Evolutionary conservation across 2,113 vertebrate genomes (phyloP).

Genomic region (Paracanthobrama guichenoti): DNA sequence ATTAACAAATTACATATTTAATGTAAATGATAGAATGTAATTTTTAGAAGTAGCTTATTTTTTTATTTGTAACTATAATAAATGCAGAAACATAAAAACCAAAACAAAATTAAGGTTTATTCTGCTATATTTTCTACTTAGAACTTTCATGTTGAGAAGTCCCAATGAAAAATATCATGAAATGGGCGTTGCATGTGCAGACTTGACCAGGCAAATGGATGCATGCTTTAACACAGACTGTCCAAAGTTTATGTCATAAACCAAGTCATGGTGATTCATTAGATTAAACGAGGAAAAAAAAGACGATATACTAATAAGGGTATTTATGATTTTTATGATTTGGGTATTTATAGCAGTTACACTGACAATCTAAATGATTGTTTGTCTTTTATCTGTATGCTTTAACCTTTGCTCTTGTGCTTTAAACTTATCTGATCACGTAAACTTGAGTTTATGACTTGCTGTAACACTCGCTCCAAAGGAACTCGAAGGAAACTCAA

Average conservation of each 20-base stretch:
- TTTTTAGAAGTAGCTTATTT: no score
- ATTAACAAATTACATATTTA: neutral
- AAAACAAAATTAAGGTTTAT: neutral
- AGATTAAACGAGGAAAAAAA: neutral
- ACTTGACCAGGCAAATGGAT: neutral
- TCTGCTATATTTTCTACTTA: neutral
- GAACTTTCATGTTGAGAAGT: no score
- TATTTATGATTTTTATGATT: constrained; percentile 20
- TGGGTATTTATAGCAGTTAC: neutral
- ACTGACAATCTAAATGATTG: neutral
- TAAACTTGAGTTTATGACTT: constrained; percentile 10
- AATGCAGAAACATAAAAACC: neutral
- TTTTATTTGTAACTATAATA: neutral
- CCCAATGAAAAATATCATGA: no score
- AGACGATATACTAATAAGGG: neutral
- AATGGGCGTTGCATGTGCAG: no score
- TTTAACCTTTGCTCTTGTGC: constrained; percentile 9
- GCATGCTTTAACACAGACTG: neutral
- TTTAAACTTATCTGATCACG: neutral
- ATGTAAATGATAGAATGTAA: neutral
- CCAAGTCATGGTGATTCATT: neutral
- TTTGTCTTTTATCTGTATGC: neutral
- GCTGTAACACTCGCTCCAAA: neutral
- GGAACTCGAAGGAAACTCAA: neutral
- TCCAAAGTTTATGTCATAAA: constrained; percentile 11